Evolutionary conservation across 2,797 vertebrate genomes (phyloP).

Genomic region (Artibeus lituratus): DNA sequence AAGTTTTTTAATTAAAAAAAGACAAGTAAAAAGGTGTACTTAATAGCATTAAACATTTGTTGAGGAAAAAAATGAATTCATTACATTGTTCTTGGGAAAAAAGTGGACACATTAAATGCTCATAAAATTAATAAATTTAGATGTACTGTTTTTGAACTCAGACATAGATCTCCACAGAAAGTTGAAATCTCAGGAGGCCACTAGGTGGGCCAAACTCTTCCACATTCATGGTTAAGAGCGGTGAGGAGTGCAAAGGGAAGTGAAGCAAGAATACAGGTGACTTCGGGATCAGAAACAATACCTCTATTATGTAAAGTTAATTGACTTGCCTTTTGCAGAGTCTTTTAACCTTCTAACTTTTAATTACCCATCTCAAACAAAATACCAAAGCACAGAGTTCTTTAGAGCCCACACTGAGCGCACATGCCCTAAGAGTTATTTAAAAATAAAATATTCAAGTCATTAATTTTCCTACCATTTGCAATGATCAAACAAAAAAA

Average conservation of each 20-base stretch:
- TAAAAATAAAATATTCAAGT: conserved; percentile 42
- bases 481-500: not conserved
- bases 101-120: not conserved
- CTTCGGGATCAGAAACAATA: not conserved
- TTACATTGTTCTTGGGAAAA: conserved; percentile 20
- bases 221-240: not conserved
- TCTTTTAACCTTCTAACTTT: not conserved
- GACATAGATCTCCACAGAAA: not conserved
- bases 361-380: not conserved
- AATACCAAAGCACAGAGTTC: not conserved
- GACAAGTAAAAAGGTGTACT: not conserved
- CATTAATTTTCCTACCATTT: conserved; percentile 51
- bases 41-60: not conserved
- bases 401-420: not conserved
- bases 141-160: conserved; percentile 30
- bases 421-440: not conserved
- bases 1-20: not conserved
- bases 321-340: not conserved
- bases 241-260: not conserved
- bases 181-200: conserved; percentile 3
- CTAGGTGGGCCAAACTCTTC: not conserved
- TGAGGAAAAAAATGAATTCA: conserved; percentile 36
- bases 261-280: not conserved
- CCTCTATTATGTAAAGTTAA: not conserved
- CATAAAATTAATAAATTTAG: conserved; percentile 51